Evolutionary conservation across 2,888 invertebrate species (phyloP), one percentile per base, ranked within the genome.

Genomic region (Cryptus viduatorius): DNA sequence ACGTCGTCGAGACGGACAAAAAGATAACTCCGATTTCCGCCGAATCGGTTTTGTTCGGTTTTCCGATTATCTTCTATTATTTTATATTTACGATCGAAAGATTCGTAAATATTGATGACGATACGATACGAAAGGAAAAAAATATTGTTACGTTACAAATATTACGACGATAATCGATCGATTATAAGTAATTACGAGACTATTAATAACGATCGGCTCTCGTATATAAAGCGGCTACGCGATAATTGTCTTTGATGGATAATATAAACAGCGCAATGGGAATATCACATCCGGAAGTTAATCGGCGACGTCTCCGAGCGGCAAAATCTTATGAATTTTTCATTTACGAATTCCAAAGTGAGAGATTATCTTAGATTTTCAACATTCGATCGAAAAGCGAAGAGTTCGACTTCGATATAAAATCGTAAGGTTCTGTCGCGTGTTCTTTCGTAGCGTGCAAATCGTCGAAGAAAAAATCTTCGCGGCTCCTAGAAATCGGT

Each of bases 311-410:
- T 50, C 4, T 16, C 14, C n/a, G 3, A 19, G 16, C 37, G 8
- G n/a, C 19, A 42, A n/a, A 42, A n/a, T 42, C 65, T 65, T 42
- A 42, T 65, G 19, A 37, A 65, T 65, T 65, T 16, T 42, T 65
- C 42, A 42, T 65, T 10, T 12, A 37, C 2, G 8, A 65, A 42
- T 42, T 42, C 42, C 42, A 16, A 16, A 37, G 19, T 50, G n/a
- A 8, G 16, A 2, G 16, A 10, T 42, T 42, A 12, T 59, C 59
- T 3, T 53, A 8, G 53, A 53, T 56, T 56, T 31, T 61, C 5
- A 29, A n/a, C 24, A 31, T 61, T 31, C 29, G 37, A 37, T 8
- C 8, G 37, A 37, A 4, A 24, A 2, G 24, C 24, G 24, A 24
- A 5, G 7, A 37, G 8, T 37, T 37, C 37, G 37, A 37, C 37